Evolutionary conservation across 2,113 vertebrate species (phyloP), one percentile per base, ranked within the genome.

Genomic region (Oreochromis spilurus): DNA sequence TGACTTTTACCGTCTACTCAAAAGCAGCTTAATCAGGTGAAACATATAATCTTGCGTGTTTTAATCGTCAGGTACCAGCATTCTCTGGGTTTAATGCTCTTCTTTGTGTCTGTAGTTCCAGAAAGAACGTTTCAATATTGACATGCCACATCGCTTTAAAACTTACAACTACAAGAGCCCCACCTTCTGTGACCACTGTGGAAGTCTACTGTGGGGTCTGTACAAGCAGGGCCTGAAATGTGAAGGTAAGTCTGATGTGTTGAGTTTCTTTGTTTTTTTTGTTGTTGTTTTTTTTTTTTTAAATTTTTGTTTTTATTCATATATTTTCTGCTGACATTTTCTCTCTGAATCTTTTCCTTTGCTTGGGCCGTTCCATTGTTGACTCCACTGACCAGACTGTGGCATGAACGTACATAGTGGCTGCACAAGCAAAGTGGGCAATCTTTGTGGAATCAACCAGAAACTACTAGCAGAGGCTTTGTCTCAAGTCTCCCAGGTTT

Each of bases 81-180:
- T 54, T 83, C 8, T 48, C 9, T 38, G 3, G n/a, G n/a, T 86
- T 75, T 36, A 82, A 67, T 88, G n/a, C 9, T 65, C 79, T 40
- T 36, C 3, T 88, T 4, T 89, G 5, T 91, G 43, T 81, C 53
- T 92, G 57, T 91, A 99, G 99, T 99, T 99, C 96, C 98, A 99
- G 96, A 99, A 99, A 95, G 98, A 99, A 91, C 96, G 99, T n/a
- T 99, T 99, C 95, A 98, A 99, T 84, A 99, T 99, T 6, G 98
- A 99, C 86, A 98, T 99, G 98, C 98, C 99, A 0, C 99, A 99
- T 89, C 97, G 99, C 87, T 99, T 99, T 96, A 98, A 97, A 89
- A 92, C 86, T 72, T 92, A 99, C 94, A 99, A 98, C 96, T 99
- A 99, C 94, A 99, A 97, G 97, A 98, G 98, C 94, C 99, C 98